phyloP scores from a whole-genome alignment of 2,888 invertebrate genomes.

The Choristoneura rosaceana region DNA sequence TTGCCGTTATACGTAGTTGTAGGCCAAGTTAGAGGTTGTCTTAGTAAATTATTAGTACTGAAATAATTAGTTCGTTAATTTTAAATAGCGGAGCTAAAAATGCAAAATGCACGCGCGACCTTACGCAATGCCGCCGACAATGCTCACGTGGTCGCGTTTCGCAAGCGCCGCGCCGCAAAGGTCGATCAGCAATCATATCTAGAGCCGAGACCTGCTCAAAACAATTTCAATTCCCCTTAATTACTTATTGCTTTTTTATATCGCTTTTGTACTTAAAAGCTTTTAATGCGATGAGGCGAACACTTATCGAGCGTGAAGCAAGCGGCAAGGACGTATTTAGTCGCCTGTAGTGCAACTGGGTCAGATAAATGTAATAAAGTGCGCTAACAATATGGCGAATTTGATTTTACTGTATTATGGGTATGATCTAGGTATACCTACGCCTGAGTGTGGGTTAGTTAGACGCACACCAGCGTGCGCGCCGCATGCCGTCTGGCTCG shows the following conservation, averaged over 20 bases:
- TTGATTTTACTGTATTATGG: constrained; percentile 37
- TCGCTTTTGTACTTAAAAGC: constrained; percentile 61
- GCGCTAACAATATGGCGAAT: constrained; percentile 36
- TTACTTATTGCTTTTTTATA: constrained; percentile 64
- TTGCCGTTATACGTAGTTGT: too few relatives aligned
- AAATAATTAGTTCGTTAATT: constrained; percentile 20
- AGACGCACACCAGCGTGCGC: constrained; percentile 43
- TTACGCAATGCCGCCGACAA: constrained; percentile 70
- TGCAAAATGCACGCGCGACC: constrained; percentile 56
- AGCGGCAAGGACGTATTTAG: constrained; percentile 71
- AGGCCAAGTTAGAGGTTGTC: too few relatives aligned
- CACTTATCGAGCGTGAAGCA: constrained; percentile 74
- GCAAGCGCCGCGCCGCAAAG: constrained; percentile 61
- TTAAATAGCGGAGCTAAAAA: constrained; percentile 53
- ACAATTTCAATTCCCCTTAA: constrained; percentile 69
- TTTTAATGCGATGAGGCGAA: constrained; percentile 75
- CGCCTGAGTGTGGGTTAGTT: background rate
- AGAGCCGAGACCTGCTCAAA: constrained; percentile 58
- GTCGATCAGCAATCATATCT: constrained; percentile 62
- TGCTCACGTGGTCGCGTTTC: constrained; percentile 70
- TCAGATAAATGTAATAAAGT: constrained; percentile 31
- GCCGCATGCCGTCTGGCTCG: constrained; percentile 20
- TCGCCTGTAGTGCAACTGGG: constrained; percentile 52
- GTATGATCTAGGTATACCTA: background rate
- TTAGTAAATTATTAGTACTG: too few relatives aligned